phyloP scores from a whole-genome alignment of 2,113 vertebrate genomes.

The Sapajus apella region DNA sequence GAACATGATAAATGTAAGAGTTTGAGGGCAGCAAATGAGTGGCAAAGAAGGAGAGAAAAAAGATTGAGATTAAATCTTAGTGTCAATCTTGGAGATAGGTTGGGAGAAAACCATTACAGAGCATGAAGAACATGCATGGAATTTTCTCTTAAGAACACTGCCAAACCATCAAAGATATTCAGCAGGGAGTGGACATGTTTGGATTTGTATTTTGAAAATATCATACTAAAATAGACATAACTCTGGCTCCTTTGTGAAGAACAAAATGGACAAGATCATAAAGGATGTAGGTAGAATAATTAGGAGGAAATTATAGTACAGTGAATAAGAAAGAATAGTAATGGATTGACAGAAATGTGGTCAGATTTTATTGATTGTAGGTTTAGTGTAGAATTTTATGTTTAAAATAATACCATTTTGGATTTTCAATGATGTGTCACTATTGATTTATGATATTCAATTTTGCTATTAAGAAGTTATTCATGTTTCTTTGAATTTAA shows the following conservation, averaged over 20 bases:
- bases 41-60: not conserved
- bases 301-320: not conserved
- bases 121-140: accelerated
- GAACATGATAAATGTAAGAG: not conserved
- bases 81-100: not conserved
- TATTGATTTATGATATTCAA: not conserved
- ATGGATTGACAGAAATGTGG: not conserved
- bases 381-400: not conserved
- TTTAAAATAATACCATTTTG: not conserved
- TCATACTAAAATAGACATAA: not conserved
- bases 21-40: not conserved
- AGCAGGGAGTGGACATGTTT: not conserved
- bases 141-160: not conserved
- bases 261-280: not conserved
- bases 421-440: not conserved
- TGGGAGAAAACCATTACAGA: not conserved
- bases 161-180: not conserved
- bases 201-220: not conserved
- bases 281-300: not conserved
- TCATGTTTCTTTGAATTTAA: not conserved
- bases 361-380: not conserved
- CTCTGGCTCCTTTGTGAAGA: not conserved
- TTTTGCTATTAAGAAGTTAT: not conserved
- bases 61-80: not conserved
- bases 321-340: not conserved